These are phyloP conservation scores for Aphrophora alni DNA, from an alignment of 2,888 invertebrate genomes.

Conservation along the genomic window DNA sequence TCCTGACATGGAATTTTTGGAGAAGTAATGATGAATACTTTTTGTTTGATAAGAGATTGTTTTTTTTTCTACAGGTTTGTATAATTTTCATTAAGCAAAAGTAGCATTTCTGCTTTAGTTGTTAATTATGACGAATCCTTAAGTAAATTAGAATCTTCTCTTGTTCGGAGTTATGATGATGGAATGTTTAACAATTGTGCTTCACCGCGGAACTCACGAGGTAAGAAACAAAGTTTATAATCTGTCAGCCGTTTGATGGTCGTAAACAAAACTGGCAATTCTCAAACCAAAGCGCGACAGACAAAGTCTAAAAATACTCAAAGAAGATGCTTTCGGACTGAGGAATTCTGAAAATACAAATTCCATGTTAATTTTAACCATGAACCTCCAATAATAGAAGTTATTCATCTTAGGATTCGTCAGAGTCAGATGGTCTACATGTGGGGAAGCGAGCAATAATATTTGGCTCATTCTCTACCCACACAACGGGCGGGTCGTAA, in stretches of 20 bases:
- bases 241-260: neutral
- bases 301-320: neutral
- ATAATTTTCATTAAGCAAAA: no score
- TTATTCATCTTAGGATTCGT: neutral
- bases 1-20: no score
- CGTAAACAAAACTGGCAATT: neutral
- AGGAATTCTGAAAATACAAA: neutral
- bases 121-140: no score
- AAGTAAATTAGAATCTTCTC: no score
- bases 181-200: neutral
- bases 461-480: neutral
- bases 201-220: neutral
- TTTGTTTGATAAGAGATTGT: no score
- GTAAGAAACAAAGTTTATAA: neutral
- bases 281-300: neutral
- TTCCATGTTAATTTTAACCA: neutral
- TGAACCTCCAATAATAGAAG: constrained; percentile 4
- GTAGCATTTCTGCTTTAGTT: no score
- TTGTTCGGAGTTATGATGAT: neutral
- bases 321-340: neutral
- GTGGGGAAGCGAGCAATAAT: neutral
- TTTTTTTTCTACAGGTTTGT: no score
- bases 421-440: neutral
- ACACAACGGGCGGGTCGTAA: neutral
- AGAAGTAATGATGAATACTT: no score